These are phyloP conservation scores for Adelognathus sp. DNA, from an alignment of 2,888 invertebrate species.

Conservation along the genomic window DNA sequence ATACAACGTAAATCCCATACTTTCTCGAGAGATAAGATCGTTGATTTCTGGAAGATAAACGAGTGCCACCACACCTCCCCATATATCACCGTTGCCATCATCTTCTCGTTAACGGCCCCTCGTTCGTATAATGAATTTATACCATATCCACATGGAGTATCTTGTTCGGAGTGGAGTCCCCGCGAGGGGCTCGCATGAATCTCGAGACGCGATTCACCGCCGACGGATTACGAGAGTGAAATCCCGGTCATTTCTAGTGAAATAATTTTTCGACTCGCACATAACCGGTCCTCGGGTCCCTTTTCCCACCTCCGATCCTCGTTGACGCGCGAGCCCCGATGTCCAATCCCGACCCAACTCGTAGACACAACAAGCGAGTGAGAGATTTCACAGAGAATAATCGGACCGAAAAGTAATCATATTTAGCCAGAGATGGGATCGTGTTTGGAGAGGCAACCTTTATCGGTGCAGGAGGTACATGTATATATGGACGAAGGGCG, in stretches of 20 bases:
- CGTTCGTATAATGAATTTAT: constrained; percentile 19
- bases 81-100: not conserved
- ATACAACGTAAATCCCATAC: too few species aligned
- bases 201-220: constrained; percentile 60
- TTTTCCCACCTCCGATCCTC: not conserved
- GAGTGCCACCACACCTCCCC: too few species aligned
- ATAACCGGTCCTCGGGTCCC: not conserved
- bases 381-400: constrained; percentile 26
- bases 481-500: not conserved
- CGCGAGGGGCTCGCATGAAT: constrained; percentile 14
- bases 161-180: not conserved
- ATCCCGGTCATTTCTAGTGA: constrained; percentile 34
- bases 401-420: constrained; percentile 70
- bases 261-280: constrained; percentile 46
- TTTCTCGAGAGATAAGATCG: too few species aligned
- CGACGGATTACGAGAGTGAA: constrained; percentile 54
- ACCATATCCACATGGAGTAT: not conserved
- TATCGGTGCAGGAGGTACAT: not conserved
- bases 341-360: constrained; percentile 5
- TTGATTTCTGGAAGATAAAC: too few species aligned
- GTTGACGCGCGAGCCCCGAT: constrained; percentile 26
- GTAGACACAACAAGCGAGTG: constrained; percentile 12
- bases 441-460: constrained; percentile 40
- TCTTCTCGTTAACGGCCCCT: constrained; percentile 39
- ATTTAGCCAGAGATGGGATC: constrained; percentile 52